Percentiles rank a stretch among this genome's conserved stretches.
These are phyloP conservation scores for Emmelina monodactyla DNA, from an alignment of 2,888 invertebrate species.

Conservation along the genomic window DNA sequence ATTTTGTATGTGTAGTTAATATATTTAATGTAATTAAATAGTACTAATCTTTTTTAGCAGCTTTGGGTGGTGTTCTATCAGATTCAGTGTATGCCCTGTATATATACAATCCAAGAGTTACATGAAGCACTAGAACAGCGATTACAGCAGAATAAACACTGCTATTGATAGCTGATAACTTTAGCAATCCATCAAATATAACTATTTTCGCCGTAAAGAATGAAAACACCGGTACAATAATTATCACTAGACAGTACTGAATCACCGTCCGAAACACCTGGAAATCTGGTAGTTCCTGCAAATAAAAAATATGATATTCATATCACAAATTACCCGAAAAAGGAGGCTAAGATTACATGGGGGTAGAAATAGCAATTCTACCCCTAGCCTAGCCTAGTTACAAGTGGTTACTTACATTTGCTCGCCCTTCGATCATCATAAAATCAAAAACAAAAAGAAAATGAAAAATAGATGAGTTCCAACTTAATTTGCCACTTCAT, in stretches of 20 bases:
- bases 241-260: constrained; percentile 77
- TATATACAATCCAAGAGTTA: constrained; percentile 80
- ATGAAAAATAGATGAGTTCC: constrained; percentile 17
- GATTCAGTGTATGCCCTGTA: constrained; percentile 76
- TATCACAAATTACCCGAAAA: too few species aligned
- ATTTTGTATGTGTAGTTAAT: constrained; percentile 27
- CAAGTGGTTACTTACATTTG: constrained; percentile 59
- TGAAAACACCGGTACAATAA: constrained; percentile 76
- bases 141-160: constrained; percentile 83
- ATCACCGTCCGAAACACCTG: constrained; percentile 79
- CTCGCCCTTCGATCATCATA: constrained; percentile 63
- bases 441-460: constrained; percentile 32
- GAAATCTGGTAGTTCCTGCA: constrained; percentile 72
- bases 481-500: constrained; percentile 19
- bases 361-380: too few species aligned
- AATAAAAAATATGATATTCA: constrained; percentile 19
- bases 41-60: constrained; percentile 51
- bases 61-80: constrained; percentile 40
- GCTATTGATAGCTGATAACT: constrained; percentile 64
- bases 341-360: too few species aligned
- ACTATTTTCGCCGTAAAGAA: constrained; percentile 76
- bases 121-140: constrained; percentile 77
- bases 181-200: constrained; percentile 73
- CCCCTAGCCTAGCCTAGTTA: too few species aligned
- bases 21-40: constrained; percentile 10